Percentiles rank a stretch among this genome's conserved stretches.
phyloP scores from a whole-genome alignment of 1,140 invertebrate genomes.

The Phortica variegata region DNA sequence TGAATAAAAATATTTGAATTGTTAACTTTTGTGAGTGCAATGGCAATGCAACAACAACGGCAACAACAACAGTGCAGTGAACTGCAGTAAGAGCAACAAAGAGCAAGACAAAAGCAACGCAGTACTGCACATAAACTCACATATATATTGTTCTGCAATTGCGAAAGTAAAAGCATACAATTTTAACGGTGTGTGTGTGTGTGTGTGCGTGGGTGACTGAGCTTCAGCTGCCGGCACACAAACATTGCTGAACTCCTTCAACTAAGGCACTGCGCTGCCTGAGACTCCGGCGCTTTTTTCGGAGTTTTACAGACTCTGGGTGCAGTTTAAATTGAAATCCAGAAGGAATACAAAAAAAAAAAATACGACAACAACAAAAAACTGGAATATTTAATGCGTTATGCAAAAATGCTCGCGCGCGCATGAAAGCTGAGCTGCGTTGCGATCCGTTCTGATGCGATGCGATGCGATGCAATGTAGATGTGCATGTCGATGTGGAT shows the following conservation, averaged over 20 bases:
- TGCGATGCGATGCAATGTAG: neutral
- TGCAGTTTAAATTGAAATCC: constrained; percentile 50
- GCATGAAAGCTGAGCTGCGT: constrained; percentile 9
- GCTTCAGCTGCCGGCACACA: constrained; percentile 19
- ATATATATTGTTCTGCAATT: no score
- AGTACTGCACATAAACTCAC: no score
- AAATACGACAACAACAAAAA: constrained; percentile 37
- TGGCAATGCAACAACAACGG: no score
- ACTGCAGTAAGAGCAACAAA: constrained; percentile 8
- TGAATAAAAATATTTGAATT: constrained; percentile 41
- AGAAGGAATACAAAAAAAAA: constrained; percentile 18
- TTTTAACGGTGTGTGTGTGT: no score
- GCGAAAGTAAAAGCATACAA: no score
- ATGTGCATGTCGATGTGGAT: constrained; percentile 15
- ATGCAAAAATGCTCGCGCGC: constrained; percentile 43
- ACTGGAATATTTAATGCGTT: constrained; percentile 52
- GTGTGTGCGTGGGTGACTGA: no score
- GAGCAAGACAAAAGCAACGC: constrained; percentile 8
- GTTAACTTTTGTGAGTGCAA: constrained; percentile 39
- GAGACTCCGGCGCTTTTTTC: constrained; percentile 4
- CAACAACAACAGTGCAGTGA: neutral
- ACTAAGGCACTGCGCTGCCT: constrained; percentile 8
- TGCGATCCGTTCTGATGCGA: constrained; percentile 1
- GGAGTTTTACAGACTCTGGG: constrained; percentile 24
- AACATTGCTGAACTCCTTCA: constrained; percentile 44